These are phyloP conservation scores for Limosa lapponica DNA, from an alignment of 2,797 vertebrate species.

Conservation along the genomic window DNA sequence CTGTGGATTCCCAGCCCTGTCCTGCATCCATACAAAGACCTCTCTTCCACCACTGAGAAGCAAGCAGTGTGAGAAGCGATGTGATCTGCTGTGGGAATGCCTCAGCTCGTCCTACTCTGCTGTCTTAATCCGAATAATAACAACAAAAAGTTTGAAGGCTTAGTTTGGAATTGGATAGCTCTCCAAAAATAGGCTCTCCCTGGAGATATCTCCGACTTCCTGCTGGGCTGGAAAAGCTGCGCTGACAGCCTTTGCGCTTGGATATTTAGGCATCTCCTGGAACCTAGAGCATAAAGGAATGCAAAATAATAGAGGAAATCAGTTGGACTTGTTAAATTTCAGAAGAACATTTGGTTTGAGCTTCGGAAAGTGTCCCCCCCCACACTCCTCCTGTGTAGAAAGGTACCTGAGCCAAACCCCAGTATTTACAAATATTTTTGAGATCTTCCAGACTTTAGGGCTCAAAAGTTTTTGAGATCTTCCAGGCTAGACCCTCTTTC, in stretches of 20 bases:
- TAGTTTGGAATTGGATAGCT: slow-evolving; percentile 40
- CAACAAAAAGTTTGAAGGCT: slow-evolving; percentile 40
- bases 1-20: background rate
- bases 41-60: background rate
- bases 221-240: slow-evolving; percentile 51
- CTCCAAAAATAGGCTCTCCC: slow-evolving; percentile 63
- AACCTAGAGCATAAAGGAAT: slow-evolving; percentile 39
- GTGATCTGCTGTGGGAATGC: slow-evolving; percentile 47
- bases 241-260: slow-evolving; percentile 9
- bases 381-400: background rate
- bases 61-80: background rate
- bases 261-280: slow-evolving; percentile 45
- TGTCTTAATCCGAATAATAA: background rate
- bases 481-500: background rate
- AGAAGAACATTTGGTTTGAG: background rate
- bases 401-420: slow-evolving; percentile 20
- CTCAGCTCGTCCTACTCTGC: background rate
- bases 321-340: background rate
- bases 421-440: slow-evolving; percentile 41
- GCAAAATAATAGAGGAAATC: slow-evolving; percentile 49
- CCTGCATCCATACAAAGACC: background rate
- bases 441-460: slow-evolving; percentile 19
- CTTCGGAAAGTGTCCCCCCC: background rate
- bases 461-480: background rate
- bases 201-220: slow-evolving; percentile 59